phyloP scores from a whole-genome alignment of 37 sponge, comb jelly and placozoan genomes.

The Diacarnus erythraeanus region DNA sequence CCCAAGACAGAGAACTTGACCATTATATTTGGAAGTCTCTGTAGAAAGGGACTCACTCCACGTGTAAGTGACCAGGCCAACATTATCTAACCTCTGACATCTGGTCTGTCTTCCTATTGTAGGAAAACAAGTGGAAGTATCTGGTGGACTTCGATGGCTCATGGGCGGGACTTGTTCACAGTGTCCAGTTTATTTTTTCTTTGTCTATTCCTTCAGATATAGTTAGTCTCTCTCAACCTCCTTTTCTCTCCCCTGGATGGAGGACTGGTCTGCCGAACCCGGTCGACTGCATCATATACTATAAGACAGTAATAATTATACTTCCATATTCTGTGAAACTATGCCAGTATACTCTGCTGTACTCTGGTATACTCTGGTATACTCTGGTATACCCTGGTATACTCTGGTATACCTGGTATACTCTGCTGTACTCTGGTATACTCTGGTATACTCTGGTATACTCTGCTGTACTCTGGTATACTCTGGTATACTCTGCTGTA shows the following conservation, averaged over 20 bases:
- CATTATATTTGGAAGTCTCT: constrained; percentile 42
- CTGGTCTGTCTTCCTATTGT: neutral
- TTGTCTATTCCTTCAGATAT: constrained; percentile 56
- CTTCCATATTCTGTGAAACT: too few relatives aligned
- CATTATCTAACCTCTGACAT: neutral
- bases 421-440: too few relatives aligned
- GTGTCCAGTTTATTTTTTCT: constrained; percentile 61
- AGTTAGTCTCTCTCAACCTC: constrained; percentile 42
- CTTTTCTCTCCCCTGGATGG: constrained; percentile 65
- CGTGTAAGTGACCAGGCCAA: constrained; percentile 38
- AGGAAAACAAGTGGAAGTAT: constrained; percentile 63
- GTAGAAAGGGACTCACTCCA: constrained; percentile 38
- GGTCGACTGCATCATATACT: constrained; percentile 51
- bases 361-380: too few relatives aligned
- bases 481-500: too few relatives aligned
- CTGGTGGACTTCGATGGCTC: constrained; percentile 57
- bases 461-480: too few relatives aligned
- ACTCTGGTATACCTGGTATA: too few relatives aligned
- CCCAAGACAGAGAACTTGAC: constrained; percentile 14
- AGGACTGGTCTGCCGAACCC: constrained; percentile 22
- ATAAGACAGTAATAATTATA: constrained; percentile 64
- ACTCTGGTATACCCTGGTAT: too few relatives aligned
- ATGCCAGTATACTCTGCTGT: too few relatives aligned
- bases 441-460: too few relatives aligned
- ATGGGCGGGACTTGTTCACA: constrained; percentile 35